A percentile compares a stretch with the other conserved stretches of the same genome.
Conservation (phyloP, 2,113 vertebrate species). For the Malurus cyaneus region DNA sequence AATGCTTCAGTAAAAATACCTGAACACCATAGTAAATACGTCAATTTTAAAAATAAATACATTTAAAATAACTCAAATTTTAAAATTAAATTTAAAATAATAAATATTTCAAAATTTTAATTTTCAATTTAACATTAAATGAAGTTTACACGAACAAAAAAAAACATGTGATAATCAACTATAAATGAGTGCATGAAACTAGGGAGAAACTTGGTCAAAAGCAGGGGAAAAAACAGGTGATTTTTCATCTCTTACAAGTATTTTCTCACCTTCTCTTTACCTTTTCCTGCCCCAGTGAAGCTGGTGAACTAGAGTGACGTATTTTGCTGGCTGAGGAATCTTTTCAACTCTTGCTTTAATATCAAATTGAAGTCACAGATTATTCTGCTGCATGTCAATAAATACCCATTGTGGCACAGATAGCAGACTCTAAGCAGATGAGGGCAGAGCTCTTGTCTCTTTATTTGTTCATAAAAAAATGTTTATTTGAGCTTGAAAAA, state of each 20-base stretch:
- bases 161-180: not conserved
- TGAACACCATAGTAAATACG: not conserved
- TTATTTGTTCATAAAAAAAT: not conserved
- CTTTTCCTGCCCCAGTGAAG: not conserved
- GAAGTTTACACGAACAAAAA: not conserved
- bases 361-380: not conserved
- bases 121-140: not conserved
- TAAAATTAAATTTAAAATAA: not conserved
- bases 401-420: not conserved
- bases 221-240: rapidly evolving
- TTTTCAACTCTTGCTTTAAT: not conserved
- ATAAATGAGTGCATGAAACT: not conserved
- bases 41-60: not conserved
- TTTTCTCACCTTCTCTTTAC: not conserved
- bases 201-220: not conserved
- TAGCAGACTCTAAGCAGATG: not conserved
- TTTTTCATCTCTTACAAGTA: not conserved
- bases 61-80: not conserved
- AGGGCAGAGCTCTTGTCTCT: not conserved
- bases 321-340: not conserved
- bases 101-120: not conserved
- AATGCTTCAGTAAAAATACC: not conserved
- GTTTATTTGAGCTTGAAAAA: not conserved
- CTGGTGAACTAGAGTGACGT: rapidly evolving
- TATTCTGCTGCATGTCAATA: not conserved